Percentiles rank a stretch among this genome's conserved stretches.
These are phyloP conservation scores for Oceanites oceanicus DNA, from an alignment of 2,113 vertebrate species.

Conservation along the genomic window DNA sequence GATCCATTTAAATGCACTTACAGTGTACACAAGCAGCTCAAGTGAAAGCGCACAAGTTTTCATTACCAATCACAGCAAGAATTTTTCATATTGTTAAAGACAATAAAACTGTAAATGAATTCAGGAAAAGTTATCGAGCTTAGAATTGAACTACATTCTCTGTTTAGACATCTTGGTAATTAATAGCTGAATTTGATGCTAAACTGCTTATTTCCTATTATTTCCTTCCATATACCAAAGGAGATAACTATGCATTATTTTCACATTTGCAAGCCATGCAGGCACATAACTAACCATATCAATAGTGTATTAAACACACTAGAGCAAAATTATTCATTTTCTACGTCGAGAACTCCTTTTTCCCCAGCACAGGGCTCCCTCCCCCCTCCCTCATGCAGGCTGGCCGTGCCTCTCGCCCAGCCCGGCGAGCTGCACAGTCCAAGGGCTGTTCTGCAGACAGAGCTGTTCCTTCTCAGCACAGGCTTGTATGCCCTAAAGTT, in stretches of 20 bases:
- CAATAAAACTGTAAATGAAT: neutral
- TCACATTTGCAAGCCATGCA: neutral
- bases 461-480: neutral
- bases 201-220: neutral
- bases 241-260: neutral
- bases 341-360: neutral
- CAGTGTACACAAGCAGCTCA: neutral
- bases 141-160: neutral
- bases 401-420: neutral
- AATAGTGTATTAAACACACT: neutral
- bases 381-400: accelerated
- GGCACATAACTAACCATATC: neutral
- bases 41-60: neutral
- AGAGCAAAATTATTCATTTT: neutral
- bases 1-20: neutral
- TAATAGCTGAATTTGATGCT: neutral
- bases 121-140: neutral
- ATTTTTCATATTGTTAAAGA: neutral
- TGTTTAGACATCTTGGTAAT: neutral
- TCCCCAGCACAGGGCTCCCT: neutral
- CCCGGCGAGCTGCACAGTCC: neutral
- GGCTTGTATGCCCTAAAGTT: neutral
- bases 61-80: neutral
- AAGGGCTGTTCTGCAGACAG: neutral
- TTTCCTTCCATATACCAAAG: neutral